phyloP scores from a whole-genome alignment of 2,797 vertebrate species.

The Spea hammondii region DNA sequence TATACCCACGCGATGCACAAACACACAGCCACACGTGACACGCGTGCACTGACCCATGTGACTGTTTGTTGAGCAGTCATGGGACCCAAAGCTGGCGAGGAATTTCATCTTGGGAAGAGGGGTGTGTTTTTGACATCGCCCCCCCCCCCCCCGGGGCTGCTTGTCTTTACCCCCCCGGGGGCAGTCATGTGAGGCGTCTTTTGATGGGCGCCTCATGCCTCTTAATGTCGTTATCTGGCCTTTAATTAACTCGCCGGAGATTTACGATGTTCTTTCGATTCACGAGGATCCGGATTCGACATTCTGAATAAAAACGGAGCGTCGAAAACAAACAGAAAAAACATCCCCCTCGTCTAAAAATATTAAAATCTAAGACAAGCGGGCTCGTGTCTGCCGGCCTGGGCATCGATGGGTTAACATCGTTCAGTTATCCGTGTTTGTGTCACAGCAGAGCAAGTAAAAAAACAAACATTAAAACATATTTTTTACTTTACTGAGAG shows the following conservation, averaged over 20 bases:
- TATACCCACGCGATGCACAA: conserved; percentile 12
- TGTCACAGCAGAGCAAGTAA: no score
- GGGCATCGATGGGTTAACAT: no score
- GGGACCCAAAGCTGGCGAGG: conserved; percentile 9
- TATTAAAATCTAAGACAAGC: no score
- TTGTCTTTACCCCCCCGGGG: conserved; percentile 25
- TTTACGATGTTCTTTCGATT: no score
- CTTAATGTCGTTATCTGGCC: not conserved
- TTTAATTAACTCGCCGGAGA: not conserved
- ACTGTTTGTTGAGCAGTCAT: conserved; percentile 32
- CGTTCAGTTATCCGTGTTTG: no score
- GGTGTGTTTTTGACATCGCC: not conserved
- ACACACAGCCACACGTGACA: not conserved
- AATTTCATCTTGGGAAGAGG: conserved; percentile 18
- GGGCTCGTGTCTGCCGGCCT: no score
- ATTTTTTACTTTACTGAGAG: no score
- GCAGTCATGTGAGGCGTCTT: not conserved
- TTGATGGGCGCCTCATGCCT: not conserved
- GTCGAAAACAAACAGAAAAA: no score
- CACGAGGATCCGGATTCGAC: no score
- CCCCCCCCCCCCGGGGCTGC: not conserved
- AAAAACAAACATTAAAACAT: no score
- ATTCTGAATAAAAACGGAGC: no score
- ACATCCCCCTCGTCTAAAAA: no score
- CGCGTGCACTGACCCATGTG: not conserved